Conservation (phyloP, 1,140 invertebrate species). For the Calycopis cecrops region DNA sequence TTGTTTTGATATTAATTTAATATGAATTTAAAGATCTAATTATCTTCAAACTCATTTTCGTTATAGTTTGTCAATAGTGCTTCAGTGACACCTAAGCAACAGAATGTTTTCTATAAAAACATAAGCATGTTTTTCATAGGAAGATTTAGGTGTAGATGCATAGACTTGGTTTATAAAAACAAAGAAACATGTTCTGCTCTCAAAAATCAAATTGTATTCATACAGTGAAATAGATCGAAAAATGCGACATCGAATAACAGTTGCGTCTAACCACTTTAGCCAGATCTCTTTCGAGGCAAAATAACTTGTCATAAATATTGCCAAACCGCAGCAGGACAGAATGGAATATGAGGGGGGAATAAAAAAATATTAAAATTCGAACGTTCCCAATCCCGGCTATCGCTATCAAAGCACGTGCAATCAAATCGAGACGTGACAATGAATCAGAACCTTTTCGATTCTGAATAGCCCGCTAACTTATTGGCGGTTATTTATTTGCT, state of each 20-base stretch:
- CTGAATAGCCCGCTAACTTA: conserved; percentile 66
- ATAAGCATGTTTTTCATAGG: no score
- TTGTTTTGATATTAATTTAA: no score
- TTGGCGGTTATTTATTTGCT: conserved; percentile 68
- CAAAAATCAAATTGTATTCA: no score
- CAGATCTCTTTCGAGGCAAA: conserved; percentile 46
- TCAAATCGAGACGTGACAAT: conserved; percentile 70
- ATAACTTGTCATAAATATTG: conserved; percentile 60
- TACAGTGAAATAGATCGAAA: conserved; percentile 15
- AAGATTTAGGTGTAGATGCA: neutral
- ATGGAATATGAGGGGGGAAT: conserved; percentile 60
- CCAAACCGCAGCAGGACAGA: conserved; percentile 58
- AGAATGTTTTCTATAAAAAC: no score
- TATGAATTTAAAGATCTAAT: neutral
- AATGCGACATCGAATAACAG: conserved; percentile 40
- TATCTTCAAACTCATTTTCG: neutral
- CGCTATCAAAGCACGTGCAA: conserved; percentile 72
- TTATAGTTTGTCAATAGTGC: no score
- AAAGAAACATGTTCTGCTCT: no score
- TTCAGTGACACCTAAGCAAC: no score
- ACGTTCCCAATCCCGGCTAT: conserved; percentile 63
- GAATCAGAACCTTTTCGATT: conserved; percentile 66
- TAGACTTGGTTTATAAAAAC: neutral
- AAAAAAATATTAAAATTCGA: conserved; percentile 70
- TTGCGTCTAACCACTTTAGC: conserved; percentile 41